These are phyloP conservation scores for Pissodes strobi DNA, from an alignment of 1,140 invertebrate genomes.

Conservation along the genomic window DNA sequence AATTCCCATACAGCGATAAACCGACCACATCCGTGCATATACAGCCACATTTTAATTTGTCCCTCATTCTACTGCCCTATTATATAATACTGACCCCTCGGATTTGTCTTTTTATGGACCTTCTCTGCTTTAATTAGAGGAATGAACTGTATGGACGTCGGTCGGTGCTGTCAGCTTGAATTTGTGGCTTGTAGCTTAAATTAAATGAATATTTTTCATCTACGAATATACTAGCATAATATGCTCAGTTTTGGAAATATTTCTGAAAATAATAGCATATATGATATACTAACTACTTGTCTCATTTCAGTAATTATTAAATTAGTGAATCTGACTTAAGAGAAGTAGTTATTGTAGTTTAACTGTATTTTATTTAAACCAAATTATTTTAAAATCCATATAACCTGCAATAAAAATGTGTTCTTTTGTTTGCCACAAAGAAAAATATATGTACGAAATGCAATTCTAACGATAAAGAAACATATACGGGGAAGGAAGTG, in stretches of 20 bases:
- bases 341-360: too few relatives aligned
- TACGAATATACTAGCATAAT: too few relatives aligned
- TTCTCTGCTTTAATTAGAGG: slow-evolving; percentile 33
- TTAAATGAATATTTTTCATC: slow-evolving; percentile 28
- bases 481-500: too few relatives aligned
- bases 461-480: too few relatives aligned
- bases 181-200: slow-evolving; percentile 17
- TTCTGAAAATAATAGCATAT: not conserved
- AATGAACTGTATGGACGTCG: slow-evolving; percentile 28
- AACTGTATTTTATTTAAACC: too few relatives aligned
- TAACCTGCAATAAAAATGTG: too few relatives aligned
- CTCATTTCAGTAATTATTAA: not conserved
- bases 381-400: too few relatives aligned
- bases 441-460: too few relatives aligned
- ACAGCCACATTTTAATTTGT: slow-evolving; percentile 36
- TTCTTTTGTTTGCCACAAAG: too few relatives aligned
- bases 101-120: slow-evolving; percentile 36
- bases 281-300: too few relatives aligned
- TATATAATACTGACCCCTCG: slow-evolving; percentile 28
- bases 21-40: slow-evolving; percentile 28
- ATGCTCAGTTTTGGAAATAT: not conserved
- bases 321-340: too few relatives aligned
- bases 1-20: slow-evolving; percentile 31
- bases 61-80: slow-evolving; percentile 27
- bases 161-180: slow-evolving; percentile 29